Conservation (phyloP, 1,140 invertebrate species). For the Cydia strobilella region DNA sequence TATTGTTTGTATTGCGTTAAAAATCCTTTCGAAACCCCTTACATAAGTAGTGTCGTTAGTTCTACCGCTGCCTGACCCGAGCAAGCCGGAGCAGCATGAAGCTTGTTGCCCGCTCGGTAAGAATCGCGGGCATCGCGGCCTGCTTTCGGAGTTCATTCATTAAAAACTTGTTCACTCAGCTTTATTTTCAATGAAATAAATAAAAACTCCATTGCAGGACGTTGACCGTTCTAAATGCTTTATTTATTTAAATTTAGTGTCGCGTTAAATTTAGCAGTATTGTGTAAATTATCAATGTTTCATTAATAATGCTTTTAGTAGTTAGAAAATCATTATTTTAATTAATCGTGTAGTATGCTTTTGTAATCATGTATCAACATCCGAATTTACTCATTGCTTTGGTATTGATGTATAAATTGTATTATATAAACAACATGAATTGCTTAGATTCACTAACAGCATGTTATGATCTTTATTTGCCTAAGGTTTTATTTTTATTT, state of each 20-base stretch:
- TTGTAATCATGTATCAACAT: slow-evolving; percentile 30
- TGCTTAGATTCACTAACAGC: slow-evolving; percentile 44
- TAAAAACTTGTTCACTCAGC: slow-evolving; percentile 33
- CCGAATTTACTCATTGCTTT: slow-evolving; percentile 33
- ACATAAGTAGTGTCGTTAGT: slow-evolving; percentile 84
- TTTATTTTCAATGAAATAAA: not conserved
- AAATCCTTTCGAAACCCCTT: slow-evolving; percentile 57
- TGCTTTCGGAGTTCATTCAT: slow-evolving; percentile 58
- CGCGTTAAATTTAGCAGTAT: slow-evolving; percentile 21
- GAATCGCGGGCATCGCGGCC: slow-evolving; percentile 68
- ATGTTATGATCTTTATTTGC: slow-evolving; percentile 52
- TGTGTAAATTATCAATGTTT: slow-evolving; percentile 35
- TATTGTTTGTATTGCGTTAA: slow-evolving; percentile 68
- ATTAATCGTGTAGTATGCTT: slow-evolving; percentile 46
- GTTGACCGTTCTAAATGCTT: slow-evolving; percentile 18
- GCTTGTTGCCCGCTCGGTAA: slow-evolving; percentile 91
- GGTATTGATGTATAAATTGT: slow-evolving; percentile 30
- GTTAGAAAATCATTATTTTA: slow-evolving; percentile 35
- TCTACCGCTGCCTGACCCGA: slow-evolving; percentile 90
- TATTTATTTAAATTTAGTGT: slow-evolving; percentile 27
- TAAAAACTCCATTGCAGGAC: slow-evolving; percentile 22
- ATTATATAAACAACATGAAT: slow-evolving; percentile 37
- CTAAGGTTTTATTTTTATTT: slow-evolving; percentile 48
- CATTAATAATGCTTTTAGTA: slow-evolving; percentile 47
- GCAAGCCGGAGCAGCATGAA: slow-evolving; percentile 92